Conservation (phyloP, 2,888 invertebrate species). For the Drosophila multiciliata region DNA sequence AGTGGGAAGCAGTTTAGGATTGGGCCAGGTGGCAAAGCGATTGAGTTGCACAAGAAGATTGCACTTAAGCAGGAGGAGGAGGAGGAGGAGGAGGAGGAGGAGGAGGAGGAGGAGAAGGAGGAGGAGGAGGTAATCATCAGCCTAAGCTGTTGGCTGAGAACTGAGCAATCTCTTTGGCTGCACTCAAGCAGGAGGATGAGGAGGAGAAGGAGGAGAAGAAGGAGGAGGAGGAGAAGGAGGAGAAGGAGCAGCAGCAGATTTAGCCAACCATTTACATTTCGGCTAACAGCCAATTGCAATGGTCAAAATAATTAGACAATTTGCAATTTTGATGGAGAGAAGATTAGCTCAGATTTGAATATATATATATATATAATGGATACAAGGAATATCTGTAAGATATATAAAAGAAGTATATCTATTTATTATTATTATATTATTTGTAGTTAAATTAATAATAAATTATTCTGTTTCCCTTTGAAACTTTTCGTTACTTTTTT, state of each 20-base stretch:
- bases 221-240: no score
- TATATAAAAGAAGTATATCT: no score
- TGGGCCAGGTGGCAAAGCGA: slow-evolving; percentile 14
- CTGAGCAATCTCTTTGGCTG: slow-evolving; percentile 48
- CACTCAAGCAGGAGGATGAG: slow-evolving; percentile 8
- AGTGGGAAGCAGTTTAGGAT: slow-evolving; percentile 23
- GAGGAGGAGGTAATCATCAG: neutral
- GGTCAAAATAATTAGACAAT: neutral
- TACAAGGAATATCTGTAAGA: no score
- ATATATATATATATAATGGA: neutral
- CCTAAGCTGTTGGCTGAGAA: slow-evolving; percentile 16
- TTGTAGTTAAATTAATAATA: no score
- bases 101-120: slow-evolving; percentile 1
- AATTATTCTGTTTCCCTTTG: no score
- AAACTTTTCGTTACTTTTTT: no score
- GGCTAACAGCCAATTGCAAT: neutral
- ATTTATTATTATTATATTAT: no score
- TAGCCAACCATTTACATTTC: neutral
- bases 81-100: no score
- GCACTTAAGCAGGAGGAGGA: slow-evolving; percentile 19
- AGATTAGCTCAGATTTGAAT: neutral
- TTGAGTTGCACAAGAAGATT: neutral
- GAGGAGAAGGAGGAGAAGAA: no score
- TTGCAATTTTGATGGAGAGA: slow-evolving; percentile 34
- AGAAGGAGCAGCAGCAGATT: neutral